Percentiles rank a stretch among this genome's conserved stretches.
phyloP scores from a whole-genome alignment of 1,140 invertebrate species.

The Diprion similis region DNA sequence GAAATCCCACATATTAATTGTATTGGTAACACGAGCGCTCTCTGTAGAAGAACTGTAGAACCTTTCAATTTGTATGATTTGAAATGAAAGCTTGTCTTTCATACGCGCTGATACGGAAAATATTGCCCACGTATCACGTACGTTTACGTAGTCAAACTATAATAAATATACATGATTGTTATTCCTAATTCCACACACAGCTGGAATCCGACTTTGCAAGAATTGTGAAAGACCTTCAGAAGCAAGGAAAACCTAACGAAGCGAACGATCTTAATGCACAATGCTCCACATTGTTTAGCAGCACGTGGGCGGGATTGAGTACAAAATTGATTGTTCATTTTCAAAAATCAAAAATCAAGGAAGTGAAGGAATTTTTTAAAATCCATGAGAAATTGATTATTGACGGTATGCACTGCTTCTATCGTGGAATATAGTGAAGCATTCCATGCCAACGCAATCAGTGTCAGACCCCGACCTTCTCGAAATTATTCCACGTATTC shows the following conservation, averaged over 20 bases:
- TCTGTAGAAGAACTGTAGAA: constrained; percentile 1
- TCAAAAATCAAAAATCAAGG: constrained; percentile 2
- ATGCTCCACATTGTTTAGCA: constrained; percentile 2
- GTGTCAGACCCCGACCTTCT: too few relatives aligned
- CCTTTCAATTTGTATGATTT: constrained; percentile 3
- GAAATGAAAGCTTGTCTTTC: not conserved
- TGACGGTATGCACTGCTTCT: not conserved
- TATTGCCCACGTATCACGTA: not conserved
- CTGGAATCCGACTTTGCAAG: constrained; percentile 21
- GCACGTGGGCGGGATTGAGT: not conserved
- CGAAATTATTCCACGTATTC: too few relatives aligned
- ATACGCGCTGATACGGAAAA: not conserved
- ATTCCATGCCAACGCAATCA: too few relatives aligned
- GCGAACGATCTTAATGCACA: not conserved
- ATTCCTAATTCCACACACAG: constrained; percentile 19
- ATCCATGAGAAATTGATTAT: not conserved
- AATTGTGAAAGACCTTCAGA: constrained; percentile 9
- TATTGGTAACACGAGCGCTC: not conserved
- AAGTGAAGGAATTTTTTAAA: constrained; percentile 3
- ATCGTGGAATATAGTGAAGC: not conserved
- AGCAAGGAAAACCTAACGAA: not conserved
- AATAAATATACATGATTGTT: constrained; percentile 12
- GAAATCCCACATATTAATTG: constrained; percentile 7
- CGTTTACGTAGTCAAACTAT: not conserved
- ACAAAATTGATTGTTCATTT: not conserved